phyloP scores from a whole-genome alignment of 2,113 vertebrate genomes.

The Cyanistes caeruleus region DNA sequence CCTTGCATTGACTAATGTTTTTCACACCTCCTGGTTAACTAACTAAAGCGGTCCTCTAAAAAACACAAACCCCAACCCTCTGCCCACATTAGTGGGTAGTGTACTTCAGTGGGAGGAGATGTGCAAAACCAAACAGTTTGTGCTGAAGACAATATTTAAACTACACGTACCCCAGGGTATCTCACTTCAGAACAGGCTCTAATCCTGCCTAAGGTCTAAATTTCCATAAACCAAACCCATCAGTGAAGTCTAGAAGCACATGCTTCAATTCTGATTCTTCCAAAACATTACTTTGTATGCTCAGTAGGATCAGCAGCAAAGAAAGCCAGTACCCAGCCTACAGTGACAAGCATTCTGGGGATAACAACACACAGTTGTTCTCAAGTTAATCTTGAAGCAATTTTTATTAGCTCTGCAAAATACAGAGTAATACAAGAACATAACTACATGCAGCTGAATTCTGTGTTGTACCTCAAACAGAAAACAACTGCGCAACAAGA shows the following conservation, averaged over 20 bases:
- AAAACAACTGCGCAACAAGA: neutral
- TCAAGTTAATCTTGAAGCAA: neutral
- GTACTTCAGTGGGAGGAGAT: neutral
- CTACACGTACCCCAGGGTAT: accelerated
- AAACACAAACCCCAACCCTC: neutral
- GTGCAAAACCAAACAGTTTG: neutral
- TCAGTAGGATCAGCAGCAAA: neutral
- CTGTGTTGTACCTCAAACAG: neutral
- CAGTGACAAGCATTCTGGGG: neutral
- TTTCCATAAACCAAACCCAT: neutral
- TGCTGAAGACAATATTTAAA: neutral
- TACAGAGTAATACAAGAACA: neutral
- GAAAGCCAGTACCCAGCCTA: neutral
- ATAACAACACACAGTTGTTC: neutral
- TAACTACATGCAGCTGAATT: neutral
- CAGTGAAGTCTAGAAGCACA: neutral
- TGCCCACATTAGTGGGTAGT: neutral
- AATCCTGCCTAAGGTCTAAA: neutral
- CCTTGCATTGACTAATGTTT: neutral
- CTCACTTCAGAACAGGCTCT: neutral
- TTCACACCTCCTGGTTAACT: neutral
- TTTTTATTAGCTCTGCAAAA: neutral
- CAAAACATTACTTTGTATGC: neutral
- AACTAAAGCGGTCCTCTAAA: neutral
- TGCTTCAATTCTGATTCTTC: neutral